Base-by-base conservation (phyloP, 1,140 invertebrate genomes). In the Ooceraea biroi region DNA sequence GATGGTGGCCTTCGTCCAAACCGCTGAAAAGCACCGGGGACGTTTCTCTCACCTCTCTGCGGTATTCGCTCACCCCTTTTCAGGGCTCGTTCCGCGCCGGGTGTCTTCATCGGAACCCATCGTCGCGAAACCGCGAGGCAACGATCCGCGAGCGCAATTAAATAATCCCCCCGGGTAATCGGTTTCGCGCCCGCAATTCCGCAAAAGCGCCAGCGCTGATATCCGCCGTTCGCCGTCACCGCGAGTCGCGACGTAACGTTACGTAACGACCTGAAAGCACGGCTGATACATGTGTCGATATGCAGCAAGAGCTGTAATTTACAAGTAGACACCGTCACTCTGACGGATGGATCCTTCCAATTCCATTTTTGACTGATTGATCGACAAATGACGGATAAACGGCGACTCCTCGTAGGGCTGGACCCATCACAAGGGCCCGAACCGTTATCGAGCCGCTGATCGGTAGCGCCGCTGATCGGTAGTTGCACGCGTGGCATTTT, bases 61-160 rank as follows among this genome's bases (percentile, higher is more conserved):
- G 76, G 30, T 50, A 71, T 36, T 86, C 25, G 50, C 25, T 68
- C 84, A 65, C 65, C 36, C 36, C 57, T 85, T 85, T 86, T 86
- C 61, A 55, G 12, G 25, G 3, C 41, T 80, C 61, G 52, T 82
- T 82, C 58, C 48, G 46, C 68, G 61, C 55, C 65, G 36, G 61
- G 65, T 80, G 65, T 52, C 55, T 60, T 19, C 48, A 68, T 85
- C 48, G 44, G 48, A 41, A n/a, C 4, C 22, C 27, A 46, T 27
- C 52, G 27, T 48, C 57, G 30, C 50, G 48, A 72, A 82, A 82
- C 57, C 76, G 52, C 65, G n/a, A 71, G 57, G 50, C 55, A 80
- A 80, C 76, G 50, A 57, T 68, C 41, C 50, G 65, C 36, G 19
- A 58, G 41, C 65, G 41, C 36, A 50, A 27, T 69, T 69, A 71